These are phyloP conservation scores for Drosophila pseudotalamancana DNA, from an alignment of 2,888 invertebrate genomes.

Conservation along the genomic window DNA sequence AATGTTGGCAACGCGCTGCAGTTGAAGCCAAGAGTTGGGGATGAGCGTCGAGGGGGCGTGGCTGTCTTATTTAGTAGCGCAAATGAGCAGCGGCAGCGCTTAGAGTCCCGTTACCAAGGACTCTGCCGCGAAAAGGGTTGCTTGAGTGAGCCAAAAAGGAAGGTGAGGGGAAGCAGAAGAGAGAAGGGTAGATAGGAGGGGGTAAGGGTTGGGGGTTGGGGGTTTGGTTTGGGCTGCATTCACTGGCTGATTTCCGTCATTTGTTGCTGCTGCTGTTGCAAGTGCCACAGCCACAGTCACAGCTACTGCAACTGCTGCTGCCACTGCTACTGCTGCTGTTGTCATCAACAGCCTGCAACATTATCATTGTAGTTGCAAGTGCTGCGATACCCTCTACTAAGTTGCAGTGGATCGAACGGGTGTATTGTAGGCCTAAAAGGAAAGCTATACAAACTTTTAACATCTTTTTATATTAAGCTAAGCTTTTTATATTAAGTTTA, in stretches of 20 bases:
- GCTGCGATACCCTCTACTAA: slow-evolving; percentile 14
- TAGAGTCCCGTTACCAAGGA: slow-evolving; percentile 47
- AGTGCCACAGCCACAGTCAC: slow-evolving; percentile 1
- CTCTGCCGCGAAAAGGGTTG: slow-evolving; percentile 53
- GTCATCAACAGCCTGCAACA: slow-evolving; percentile 11
- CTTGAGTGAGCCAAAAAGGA: neutral
- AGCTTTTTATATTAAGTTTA: no score
- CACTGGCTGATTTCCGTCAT: slow-evolving; percentile 75
- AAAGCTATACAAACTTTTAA: neutral
- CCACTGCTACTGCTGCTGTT: slow-evolving; percentile 40
- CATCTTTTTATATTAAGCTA: no score
- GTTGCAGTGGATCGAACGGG: no score
- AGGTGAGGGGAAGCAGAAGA: no score
- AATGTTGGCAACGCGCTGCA: slow-evolving; percentile 54
- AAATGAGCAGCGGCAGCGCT: slow-evolving; percentile 76
- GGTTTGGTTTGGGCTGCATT: slow-evolving; percentile 43
- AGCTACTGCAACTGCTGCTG: slow-evolving; percentile 26
- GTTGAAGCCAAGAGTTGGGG: neutral
- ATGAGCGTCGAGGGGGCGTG: slow-evolving; percentile 12
- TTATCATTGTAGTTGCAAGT: slow-evolving; percentile 28
- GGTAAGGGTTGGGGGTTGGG: neutral
- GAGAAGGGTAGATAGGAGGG: neutral
- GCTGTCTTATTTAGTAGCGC: slow-evolving; percentile 75
- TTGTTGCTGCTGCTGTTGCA: slow-evolving; percentile 41
- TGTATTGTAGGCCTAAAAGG: no score